These are phyloP conservation scores for Lepidothrix coronata DNA, from an alignment of 2,113 vertebrate species.

Conservation along the genomic window DNA sequence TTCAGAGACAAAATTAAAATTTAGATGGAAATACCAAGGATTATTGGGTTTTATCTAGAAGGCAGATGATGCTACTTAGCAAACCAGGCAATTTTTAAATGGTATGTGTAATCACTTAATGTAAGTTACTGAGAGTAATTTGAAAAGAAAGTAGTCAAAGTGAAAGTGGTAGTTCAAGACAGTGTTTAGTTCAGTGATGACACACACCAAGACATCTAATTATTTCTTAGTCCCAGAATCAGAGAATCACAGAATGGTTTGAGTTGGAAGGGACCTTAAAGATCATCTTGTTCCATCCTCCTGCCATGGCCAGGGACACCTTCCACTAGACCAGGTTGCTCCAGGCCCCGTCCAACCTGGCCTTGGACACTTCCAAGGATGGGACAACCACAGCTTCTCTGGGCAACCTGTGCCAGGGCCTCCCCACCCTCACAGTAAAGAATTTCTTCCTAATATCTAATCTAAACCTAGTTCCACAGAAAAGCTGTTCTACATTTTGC, in stretches of 20 bases:
- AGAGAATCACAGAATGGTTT: background rate
- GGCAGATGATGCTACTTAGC: background rate
- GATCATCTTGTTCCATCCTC: rapidly evolving
- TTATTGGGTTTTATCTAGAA: slow-evolving; percentile 37
- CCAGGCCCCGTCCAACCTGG: rapidly evolving
- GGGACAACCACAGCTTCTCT: background rate
- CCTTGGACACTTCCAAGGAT: background rate
- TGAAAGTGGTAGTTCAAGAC: background rate
- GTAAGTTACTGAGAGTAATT: background rate
- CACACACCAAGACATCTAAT: background rate
- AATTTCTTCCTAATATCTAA: background rate
- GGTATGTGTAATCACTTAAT: background rate
- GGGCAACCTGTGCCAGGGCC: background rate
- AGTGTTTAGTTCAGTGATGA: background rate
- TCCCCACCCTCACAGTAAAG: background rate
- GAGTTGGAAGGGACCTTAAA: background rate
- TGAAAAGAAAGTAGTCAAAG: background rate
- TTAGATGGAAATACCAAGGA: slow-evolving; percentile 9
- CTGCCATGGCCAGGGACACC: background rate
- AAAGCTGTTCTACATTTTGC: background rate
- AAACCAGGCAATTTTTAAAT: background rate
- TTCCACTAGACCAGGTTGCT: rapidly evolving
- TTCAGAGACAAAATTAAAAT: slow-evolving; percentile 33
- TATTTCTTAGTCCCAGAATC: background rate
- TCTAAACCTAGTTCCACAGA: background rate